Percentiles rank a stretch among this genome's conserved stretches.
Conservation (phyloP, 2,113 vertebrate species). For the Mastomys natalensis region DNA sequence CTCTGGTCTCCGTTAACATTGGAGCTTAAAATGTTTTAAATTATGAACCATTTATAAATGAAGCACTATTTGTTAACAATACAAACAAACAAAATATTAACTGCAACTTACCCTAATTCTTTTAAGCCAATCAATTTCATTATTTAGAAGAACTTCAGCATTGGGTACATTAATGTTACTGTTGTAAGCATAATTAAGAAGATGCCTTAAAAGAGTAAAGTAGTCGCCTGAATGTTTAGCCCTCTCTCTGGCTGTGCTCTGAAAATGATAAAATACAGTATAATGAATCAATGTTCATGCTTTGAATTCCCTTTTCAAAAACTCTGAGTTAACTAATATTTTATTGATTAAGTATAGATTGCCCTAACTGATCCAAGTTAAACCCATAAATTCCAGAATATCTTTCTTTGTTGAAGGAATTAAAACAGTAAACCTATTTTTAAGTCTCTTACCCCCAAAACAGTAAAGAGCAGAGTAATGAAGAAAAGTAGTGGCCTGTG, state of each 20-base stretch:
- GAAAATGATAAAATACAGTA: slow-evolving; percentile 75
- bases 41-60: slow-evolving; percentile 29
- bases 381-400: slow-evolving; percentile 39
- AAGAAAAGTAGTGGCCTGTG: slow-evolving; percentile 99
- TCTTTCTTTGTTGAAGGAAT: background rate
- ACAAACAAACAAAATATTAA: slow-evolving; percentile 21
- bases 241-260: slow-evolving; percentile 98
- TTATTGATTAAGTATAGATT: slow-evolving; percentile 20
- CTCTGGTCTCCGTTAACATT: slow-evolving; percentile 14
- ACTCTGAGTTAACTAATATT: background rate
- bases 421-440: slow-evolving; percentile 26
- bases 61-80: background rate
- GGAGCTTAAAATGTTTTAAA: slow-evolving; percentile 42
- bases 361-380: slow-evolving; percentile 3
- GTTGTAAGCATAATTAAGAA: slow-evolving; percentile 99
- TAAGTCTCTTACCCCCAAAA: slow-evolving; percentile 93
- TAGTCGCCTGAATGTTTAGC: slow-evolving; percentile 99
- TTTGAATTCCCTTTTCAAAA: slow-evolving; percentile 38
- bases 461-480: slow-evolving; percentile 98
- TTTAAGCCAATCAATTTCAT: slow-evolving; percentile 99
- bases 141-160: slow-evolving; percentile 99
- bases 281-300: background rate
- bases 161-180: slow-evolving; percentile 99
- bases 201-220: slow-evolving; percentile 96
- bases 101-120: slow-evolving; percentile 94